Evolutionary conservation across 2,888 invertebrate genomes (phyloP).

Genomic region (Tethea ocularis): DNA sequence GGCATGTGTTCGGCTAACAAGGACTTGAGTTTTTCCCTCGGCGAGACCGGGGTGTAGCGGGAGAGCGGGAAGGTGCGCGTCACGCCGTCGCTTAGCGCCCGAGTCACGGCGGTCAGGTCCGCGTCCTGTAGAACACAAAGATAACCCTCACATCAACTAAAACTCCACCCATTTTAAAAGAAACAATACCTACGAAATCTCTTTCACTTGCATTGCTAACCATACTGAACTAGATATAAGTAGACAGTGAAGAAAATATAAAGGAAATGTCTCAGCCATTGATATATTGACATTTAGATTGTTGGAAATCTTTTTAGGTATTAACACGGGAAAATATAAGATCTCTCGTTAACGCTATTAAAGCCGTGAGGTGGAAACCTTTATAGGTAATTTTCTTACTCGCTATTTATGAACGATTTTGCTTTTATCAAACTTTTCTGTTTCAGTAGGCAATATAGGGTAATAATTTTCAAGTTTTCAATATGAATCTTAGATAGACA

Average conservation of each 20-base stretch:
- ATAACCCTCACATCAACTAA: conserved; percentile 24
- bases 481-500: too few species aligned
- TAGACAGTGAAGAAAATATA: too few species aligned
- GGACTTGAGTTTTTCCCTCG: conserved; percentile 90
- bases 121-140: conserved; percentile 84
- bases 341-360: too few species aligned
- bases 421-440: too few species aligned
- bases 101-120: conserved; percentile 90
- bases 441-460: too few species aligned
- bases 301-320: neutral
- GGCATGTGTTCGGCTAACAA: conserved; percentile 92
- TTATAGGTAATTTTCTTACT: too few species aligned
- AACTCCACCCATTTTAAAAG: too few species aligned
- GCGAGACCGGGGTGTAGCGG: conserved; percentile 92
- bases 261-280: neutral
- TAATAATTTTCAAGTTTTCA: too few species aligned
- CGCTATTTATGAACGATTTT: too few species aligned
- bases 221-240: neutral
- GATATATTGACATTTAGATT: neutral
- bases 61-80: conserved; percentile 92
- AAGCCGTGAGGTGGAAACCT: too few species aligned
- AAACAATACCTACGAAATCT: neutral
- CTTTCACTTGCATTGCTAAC: neutral
- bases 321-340: neutral
- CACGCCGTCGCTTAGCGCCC: conserved; percentile 90